Base-by-base conservation (phyloP, 2,888 invertebrate genomes). In the Periphyllus acericola region DNA sequence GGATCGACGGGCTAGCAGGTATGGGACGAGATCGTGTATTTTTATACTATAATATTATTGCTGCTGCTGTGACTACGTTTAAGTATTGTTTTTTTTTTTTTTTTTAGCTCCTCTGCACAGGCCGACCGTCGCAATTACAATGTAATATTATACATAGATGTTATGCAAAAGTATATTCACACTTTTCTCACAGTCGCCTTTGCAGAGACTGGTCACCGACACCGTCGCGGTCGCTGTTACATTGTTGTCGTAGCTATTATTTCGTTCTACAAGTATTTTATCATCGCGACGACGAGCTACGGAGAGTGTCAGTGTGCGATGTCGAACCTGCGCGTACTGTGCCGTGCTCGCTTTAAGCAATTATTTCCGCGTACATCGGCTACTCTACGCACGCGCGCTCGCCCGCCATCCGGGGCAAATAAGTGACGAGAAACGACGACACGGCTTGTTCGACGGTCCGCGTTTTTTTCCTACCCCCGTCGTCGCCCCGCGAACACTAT, bases 151-250 rank as follows among this genome's bases (percentile, higher is more conserved):
- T 14, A 46, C 36, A 6, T 46, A 14, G 46, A 11, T 46, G 14
- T 46, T 46, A 46, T 34, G 34, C 71, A 72, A 17, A 32, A 46
- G 46, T 46, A 11, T 11, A 11, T 46, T 14, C 3, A 46, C 5
- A 66, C 19, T 74, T 74, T 74, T 74, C 74, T 74, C 74, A 74
- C 74, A 74, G 74, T 74, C 74, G 36, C 14, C 32, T 71, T 71
- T 32, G 71, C 71, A 71, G 46, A 19, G 60, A 60, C 60, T 19
- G 0, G 60, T 55, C n/a, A n/a, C 5, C 55, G 21, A 2, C 55
- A 9, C 46, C 46, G 46, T 46, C 46, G 46, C 46, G 14, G 46
- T 46, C 46, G 46, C 14, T 46, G 46, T 46, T 46, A 25, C 4
- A 79, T 79, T 79, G 14, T 66, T 36, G 19, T 40, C 40, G 36